Evolutionary conservation across 1,140 invertebrate genomes (phyloP).

Genomic region (Microplitis demolitor): DNA sequence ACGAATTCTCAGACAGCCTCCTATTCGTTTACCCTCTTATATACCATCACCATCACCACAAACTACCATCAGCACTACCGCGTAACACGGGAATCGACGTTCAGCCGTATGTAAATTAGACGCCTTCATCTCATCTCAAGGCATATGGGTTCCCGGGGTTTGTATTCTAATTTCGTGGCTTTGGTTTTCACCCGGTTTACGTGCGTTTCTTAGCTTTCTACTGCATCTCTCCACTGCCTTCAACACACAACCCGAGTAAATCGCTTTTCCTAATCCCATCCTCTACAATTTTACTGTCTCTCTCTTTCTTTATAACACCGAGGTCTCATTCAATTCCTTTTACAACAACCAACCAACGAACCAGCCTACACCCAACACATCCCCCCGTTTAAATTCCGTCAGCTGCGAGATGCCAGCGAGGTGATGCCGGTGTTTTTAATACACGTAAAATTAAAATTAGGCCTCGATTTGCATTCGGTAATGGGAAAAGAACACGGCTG

Average conservation of each 20-base stretch:
- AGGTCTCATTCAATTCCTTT: background rate
- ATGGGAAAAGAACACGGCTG: slow-evolving; percentile 59
- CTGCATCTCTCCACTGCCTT: slow-evolving; percentile 14
- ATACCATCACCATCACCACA: slow-evolving; percentile 24
- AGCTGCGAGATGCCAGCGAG: slow-evolving; percentile 48
- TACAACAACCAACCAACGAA: background rate
- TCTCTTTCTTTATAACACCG: background rate
- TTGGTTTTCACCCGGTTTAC: slow-evolving; percentile 48
- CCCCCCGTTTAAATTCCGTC: slow-evolving; percentile 40
- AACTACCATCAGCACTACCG: background rate
- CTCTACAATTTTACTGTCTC: background rate
- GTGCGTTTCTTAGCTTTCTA: slow-evolving; percentile 44
- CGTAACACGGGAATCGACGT: slow-evolving; percentile 32
- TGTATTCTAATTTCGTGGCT: slow-evolving; percentile 57
- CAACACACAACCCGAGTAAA: slow-evolving; percentile 32
- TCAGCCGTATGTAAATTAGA: slow-evolving; percentile 55
- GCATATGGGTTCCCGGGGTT: slow-evolving; percentile 46
- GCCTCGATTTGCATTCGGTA: slow-evolving; percentile 66
- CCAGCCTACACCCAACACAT: background rate
- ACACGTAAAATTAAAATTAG: slow-evolving; percentile 68
- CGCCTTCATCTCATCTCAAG: slow-evolving; percentile 33
- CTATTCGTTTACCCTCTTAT: slow-evolving; percentile 1
- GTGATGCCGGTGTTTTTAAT: slow-evolving; percentile 61
- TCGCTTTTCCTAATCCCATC: slow-evolving; percentile 54
- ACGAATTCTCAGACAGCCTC: slow-evolving; percentile 40